Evolutionary conservation across 2,888 invertebrate species (phyloP), one percentile per base, ranked within the genome.

Genomic region (Metellina segmentata): DNA sequence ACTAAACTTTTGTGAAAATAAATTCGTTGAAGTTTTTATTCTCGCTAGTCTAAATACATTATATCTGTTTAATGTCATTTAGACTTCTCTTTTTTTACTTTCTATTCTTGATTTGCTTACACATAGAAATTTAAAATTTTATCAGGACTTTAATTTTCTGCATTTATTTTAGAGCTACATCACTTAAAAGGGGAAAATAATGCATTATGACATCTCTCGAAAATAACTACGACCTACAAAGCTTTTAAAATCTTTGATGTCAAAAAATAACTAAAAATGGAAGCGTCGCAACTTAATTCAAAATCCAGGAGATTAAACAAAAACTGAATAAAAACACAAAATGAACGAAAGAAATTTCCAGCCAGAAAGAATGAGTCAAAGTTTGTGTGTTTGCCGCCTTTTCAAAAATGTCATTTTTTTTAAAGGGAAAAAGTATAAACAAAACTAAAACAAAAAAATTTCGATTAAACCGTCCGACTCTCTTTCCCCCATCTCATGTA

Each of bases 381-480:
- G 79, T 79, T 79, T 34, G 61, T 53, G 79, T 34, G 34, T 34
- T 34, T 34, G 4, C 34, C 61, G 13, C n/a, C 79, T 79, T 79
- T 79, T 79, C 79, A 79, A 79, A 79, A 61, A 53, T 20, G 79
- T 79, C 79, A 69, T 61, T 79, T 53, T 79, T 53, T 20, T 11
- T 1, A 7, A 13, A 7, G 11, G 19, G 51, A 51, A n/a, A 77
- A 51, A 53, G 19, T 52, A 70, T n/a, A 71, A 82, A 82, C 71
- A 6, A 52, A 71, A 82, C 48, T 71, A 82, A 82, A 82, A 71
- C 70, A 9, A 16, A 61, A 72, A 71, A 82, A 49, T 82, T 82
- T 82, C 82, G 71, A 82, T 82, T 82, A 82, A 82, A 52, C 71
- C 82, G 49, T 72, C 51, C n/a, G 82, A n/a, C 71, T 82, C 51